phyloP scores from a whole-genome alignment of 2,113 vertebrate genomes.

The Pycnonotus jocosus region DNA sequence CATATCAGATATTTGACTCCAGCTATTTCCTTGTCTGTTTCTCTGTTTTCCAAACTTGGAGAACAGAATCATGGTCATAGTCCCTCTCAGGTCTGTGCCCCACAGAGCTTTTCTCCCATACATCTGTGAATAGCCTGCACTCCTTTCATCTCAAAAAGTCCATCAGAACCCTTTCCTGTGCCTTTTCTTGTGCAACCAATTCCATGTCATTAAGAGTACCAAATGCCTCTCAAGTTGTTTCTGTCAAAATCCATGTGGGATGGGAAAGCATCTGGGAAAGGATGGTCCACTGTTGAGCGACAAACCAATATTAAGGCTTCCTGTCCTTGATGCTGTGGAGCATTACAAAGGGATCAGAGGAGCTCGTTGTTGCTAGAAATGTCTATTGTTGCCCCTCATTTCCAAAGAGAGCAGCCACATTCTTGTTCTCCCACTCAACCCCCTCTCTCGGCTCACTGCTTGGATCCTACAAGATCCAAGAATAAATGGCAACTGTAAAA shows the following conservation, averaged over 20 bases:
- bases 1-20: neutral
- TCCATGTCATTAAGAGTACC: neutral
- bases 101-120: neutral
- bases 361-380: neutral
- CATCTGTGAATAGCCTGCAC: neutral
- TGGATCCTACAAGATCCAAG: neutral
- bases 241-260: neutral
- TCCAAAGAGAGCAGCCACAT: neutral
- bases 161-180: neutral
- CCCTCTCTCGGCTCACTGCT: neutral
- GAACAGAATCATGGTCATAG: rapidly evolving
- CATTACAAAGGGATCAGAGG: neutral
- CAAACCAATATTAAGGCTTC: neutral
- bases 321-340: neutral
- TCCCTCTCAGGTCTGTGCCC: neutral
- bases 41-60: neutral
- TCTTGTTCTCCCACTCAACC: neutral
- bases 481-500: neutral
- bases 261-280: neutral
- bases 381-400: neutral
- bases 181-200: neutral
- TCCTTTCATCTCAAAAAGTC: neutral
- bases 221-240: neutral
- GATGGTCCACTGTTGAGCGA: neutral
- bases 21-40: neutral